Evolutionary conservation across 2,888 invertebrate genomes (phyloP), one percentile per base, ranked within the genome.

Genomic region (Nymphalis urticae): DNA sequence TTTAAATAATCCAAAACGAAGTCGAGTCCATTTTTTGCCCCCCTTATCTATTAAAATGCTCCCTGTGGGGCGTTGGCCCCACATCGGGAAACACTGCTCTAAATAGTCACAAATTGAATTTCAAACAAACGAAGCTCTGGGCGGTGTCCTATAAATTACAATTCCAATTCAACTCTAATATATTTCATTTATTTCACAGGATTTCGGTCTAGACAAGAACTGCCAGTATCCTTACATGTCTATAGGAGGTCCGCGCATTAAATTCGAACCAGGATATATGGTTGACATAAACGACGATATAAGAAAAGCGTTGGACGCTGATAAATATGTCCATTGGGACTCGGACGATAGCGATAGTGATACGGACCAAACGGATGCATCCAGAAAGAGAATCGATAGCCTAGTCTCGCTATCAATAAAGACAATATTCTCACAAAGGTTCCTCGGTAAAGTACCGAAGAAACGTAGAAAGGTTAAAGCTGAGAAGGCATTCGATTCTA

Each of bases 271-370:
- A 0, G 62, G 85, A 64, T 79, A 80, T 1, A 89, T 87, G 89
- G 89, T 87, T 0, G 73, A 78, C 8, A 87, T 89, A 1, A 75
- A 80, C 0, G 76, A 85, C 0, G 81, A 83, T 0, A 74, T 86
- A 0, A 82, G 79, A 48, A 70, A 79, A 2, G 82, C 80, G 7
- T 81, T 84, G 64, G 79, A 78, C 17, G 79, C 82, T 42, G 80
- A 82, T n/a, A 77, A 77, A 50, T 85, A 82, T 47, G 75, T 84
- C 0, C 86, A 87, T 48, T 88, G 89, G 87, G 89, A 88, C 59
- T 86, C 88, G 0, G 86, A 85, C 10, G 60, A 63, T 16, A 78
- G 73, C 5, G 77, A 77, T 19, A 73, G 68, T 5, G 75, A 74
- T 7, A 67, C 60, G 16, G 75, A 69, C 1, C 48, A 54, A 0